Evolutionary conservation across 37 sponge, comb jelly and placozoan genomes (phyloP).

Genomic region (Petrosia ficiformis): DNA sequence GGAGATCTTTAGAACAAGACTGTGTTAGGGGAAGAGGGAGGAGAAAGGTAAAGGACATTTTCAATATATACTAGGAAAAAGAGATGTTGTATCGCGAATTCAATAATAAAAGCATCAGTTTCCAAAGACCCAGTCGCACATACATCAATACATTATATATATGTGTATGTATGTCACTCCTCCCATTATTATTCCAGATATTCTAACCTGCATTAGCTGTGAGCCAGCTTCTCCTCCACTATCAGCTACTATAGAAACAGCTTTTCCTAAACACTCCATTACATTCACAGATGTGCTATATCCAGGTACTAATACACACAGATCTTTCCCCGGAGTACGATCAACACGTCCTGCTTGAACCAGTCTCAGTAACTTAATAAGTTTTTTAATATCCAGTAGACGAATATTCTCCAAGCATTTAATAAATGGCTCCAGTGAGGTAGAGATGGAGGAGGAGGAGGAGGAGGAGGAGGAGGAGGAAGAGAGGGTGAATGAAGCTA

Average conservation of each 20-base stretch:
- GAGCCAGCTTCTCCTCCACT: slow-evolving; percentile 5
- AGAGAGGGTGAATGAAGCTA: slow-evolving; percentile 14
- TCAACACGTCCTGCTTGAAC: slow-evolving; percentile 61
- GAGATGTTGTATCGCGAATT: too few species aligned
- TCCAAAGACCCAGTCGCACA: neutral
- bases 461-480: neutral
- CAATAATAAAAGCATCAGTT: neutral
- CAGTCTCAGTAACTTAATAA: slow-evolving; percentile 38
- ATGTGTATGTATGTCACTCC: too few species aligned
- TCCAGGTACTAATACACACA: too few species aligned
- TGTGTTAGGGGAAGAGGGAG: slow-evolving; percentile 23
- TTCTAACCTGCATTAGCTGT: neutral
- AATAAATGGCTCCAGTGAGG: too few species aligned
- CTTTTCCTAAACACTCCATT: slow-evolving; percentile 25
- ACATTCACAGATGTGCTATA: too few species aligned
- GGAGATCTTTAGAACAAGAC: slow-evolving; percentile 46
- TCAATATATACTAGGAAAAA: too few species aligned
- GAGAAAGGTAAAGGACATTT: too few species aligned
- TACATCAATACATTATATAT: neutral
- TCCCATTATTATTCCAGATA: neutral
- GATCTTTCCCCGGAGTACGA: slow-evolving; percentile 8
- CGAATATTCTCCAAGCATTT: slow-evolving; percentile 16
- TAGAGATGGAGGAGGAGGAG: too few species aligned
- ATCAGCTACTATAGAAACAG: slow-evolving; percentile 25
- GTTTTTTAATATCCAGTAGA: slow-evolving; percentile 12